Evolutionary conservation across 2,797 vertebrate genomes (phyloP).

Genomic region (Rhinatrema bivittatum): DNA sequence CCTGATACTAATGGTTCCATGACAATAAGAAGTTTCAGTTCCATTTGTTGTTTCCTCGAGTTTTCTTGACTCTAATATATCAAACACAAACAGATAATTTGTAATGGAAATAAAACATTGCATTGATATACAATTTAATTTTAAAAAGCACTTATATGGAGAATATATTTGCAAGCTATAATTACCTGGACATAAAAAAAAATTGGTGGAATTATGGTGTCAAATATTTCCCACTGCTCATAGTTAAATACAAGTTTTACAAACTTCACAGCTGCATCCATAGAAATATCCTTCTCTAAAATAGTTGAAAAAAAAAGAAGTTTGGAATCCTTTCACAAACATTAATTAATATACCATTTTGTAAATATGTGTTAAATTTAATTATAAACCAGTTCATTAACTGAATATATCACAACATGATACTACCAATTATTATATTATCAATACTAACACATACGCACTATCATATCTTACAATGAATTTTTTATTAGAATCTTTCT

Average conservation of each 20-base stretch:
- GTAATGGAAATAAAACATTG: no score
- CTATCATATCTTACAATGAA: no score
- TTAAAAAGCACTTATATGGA: no score
- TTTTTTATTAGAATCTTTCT: no score
- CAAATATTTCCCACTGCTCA: slow-evolving; percentile 73
- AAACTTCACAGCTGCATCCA: slow-evolving; percentile 73
- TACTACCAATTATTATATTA: no score
- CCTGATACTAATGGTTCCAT: slow-evolving; percentile 56
- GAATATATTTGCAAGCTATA: background rate
- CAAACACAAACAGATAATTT: background rate
- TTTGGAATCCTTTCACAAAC: no score
- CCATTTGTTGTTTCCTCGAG: slow-evolving; percentile 62
- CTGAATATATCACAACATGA: no score
- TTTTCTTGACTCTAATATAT: slow-evolving; percentile 58
- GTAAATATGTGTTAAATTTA: no score
- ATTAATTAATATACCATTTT: no score
- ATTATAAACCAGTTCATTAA: no score
- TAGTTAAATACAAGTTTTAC: slow-evolving; percentile 79
- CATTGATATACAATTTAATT: no score
- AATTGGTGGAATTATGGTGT: slow-evolving; percentile 53
- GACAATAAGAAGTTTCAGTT: slow-evolving; percentile 67
- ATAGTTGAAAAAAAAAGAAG: slow-evolving; percentile 18
- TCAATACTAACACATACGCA: no score
- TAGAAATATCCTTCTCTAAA: slow-evolving; percentile 68
- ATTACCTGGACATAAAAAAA: slow-evolving; percentile 70